A percentile compares a stretch with the other conserved stretches of the same genome.
phyloP scores from a whole-genome alignment of 2,113 vertebrate species.

The Albula goreensis region DNA sequence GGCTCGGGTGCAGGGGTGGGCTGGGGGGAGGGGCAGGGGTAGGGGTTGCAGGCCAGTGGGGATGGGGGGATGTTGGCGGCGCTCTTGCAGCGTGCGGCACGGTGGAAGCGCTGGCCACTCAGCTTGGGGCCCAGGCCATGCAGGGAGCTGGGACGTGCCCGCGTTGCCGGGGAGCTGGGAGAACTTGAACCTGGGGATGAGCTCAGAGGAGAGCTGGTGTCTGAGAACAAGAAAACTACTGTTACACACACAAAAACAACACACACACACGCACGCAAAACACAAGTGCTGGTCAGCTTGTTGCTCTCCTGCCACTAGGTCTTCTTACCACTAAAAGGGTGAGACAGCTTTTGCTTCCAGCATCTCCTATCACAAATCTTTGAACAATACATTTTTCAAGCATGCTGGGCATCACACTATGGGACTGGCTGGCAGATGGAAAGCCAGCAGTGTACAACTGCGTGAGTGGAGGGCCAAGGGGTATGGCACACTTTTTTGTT shows the following conservation, averaged over 20 bases:
- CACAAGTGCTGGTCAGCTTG: no score
- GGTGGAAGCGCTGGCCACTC: conserved; percentile 77
- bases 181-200: conserved; percentile 88
- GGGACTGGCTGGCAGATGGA: no score
- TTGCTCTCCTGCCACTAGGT: no score
- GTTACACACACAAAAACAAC: no score
- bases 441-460: no score
- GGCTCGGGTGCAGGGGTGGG: conserved; percentile 78
- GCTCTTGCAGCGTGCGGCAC: conserved; percentile 87
- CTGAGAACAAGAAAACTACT: conserved; percentile 58
- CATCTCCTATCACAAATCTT: no score
- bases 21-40: conserved; percentile 77
- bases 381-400: no score
- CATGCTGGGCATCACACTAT: no score
- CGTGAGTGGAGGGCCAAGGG: no score
- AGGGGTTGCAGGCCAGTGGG: conserved; percentile 84
- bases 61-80: conserved; percentile 95
- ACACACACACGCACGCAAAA: not conserved
- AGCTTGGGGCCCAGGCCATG: conserved; percentile 89
- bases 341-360: no score
- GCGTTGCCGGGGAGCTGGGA: conserved; percentile 85
- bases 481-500: no score
- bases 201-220: conserved; percentile 81
- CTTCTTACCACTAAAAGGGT: no score
- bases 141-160: conserved; percentile 88